Percentiles rank a stretch among this genome's conserved stretches.
These are phyloP conservation scores for Eucriotettix oculatus DNA, from an alignment of 2,888 invertebrate species.

Conservation along the genomic window DNA sequence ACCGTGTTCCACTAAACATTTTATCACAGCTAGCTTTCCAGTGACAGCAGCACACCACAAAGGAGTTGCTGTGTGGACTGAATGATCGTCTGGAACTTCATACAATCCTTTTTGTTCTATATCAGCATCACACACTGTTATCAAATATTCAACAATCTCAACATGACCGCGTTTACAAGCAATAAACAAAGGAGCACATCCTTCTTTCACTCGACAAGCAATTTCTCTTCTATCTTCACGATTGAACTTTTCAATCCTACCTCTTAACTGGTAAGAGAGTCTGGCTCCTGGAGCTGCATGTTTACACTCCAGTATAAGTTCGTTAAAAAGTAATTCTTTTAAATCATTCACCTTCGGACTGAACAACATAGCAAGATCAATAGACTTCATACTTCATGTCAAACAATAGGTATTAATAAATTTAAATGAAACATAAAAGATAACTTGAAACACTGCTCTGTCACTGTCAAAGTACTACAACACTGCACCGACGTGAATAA, in stretches of 20 bases:
- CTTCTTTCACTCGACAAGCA: slow-evolving; percentile 49
- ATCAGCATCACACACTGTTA: slow-evolving; percentile 64
- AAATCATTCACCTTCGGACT: slow-evolving; percentile 2
- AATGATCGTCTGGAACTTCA: slow-evolving; percentile 67
- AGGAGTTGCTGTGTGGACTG: slow-evolving; percentile 69
- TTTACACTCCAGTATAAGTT: slow-evolving; percentile 48
- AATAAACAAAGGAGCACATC: slow-evolving; percentile 67
- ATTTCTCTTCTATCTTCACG: slow-evolving; percentile 46
- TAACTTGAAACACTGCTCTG: too few species aligned
- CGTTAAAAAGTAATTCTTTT: slow-evolving; percentile 37
- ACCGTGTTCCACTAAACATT: slow-evolving; percentile 58
- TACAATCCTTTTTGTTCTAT: slow-evolving; percentile 74
- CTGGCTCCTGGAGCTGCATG: slow-evolving; percentile 50
- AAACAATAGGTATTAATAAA: too few species aligned
- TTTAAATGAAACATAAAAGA: too few species aligned
- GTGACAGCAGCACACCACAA: slow-evolving; percentile 87
- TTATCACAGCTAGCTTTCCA: slow-evolving; percentile 59
- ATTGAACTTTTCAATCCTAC: slow-evolving; percentile 38
- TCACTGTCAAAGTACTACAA: too few species aligned
- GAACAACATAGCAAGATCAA: too few species aligned
- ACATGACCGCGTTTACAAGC: slow-evolving; percentile 63
- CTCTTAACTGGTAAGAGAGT: slow-evolving; percentile 35
- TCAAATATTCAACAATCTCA: slow-evolving; percentile 71
- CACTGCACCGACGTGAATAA: too few species aligned
- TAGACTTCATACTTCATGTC: too few species aligned